A percentile compares a stretch with the other conserved stretches of the same genome.
Conservation (phyloP, 2,797 vertebrate species). For the Spondyliosoma cantharus region DNA sequence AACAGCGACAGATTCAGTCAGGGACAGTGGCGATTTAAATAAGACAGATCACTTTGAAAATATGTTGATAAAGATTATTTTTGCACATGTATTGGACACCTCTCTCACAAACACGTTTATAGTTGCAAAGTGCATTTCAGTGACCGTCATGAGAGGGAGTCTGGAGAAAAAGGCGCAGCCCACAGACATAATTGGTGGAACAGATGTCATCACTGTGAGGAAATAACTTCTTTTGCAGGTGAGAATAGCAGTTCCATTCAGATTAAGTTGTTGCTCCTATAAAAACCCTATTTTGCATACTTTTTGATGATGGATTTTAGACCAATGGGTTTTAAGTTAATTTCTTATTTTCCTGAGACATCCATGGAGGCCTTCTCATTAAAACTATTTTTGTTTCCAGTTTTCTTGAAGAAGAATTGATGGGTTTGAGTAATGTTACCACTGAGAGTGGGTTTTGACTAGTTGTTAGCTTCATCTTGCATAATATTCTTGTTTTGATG, state of each 20-base stretch:
- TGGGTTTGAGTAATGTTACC: constrained; percentile 55
- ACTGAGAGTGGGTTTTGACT: constrained; percentile 56
- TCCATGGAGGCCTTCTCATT: constrained; percentile 50
- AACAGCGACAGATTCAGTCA: background rate
- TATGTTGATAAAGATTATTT: background rate
- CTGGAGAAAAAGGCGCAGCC: constrained; percentile 12
- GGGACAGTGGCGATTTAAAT: background rate
- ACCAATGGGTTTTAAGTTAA: constrained; percentile 59
- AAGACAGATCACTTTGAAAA: background rate
- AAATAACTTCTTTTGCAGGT: constrained; percentile 37
- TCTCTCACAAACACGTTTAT: constrained; percentile 40
- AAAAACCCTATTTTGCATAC: constrained; percentile 58
- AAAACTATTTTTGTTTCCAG: constrained; percentile 44
- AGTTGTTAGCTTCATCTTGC: constrained; percentile 72
- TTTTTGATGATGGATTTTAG: constrained; percentile 42
- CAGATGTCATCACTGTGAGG: constrained; percentile 45
- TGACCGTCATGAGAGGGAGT: background rate
- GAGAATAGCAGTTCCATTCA: constrained; percentile 64
- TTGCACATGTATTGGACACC: background rate
- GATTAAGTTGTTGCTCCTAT: constrained; percentile 51
- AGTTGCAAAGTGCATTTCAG: constrained; percentile 39
- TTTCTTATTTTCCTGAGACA: constrained; percentile 59
- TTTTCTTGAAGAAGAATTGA: constrained; percentile 33
- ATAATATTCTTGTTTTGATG: constrained; percentile 52
- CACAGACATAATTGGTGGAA: constrained; percentile 50